Evolutionary conservation across 2,113 vertebrate species (phyloP).

Genomic region (Corythoichthys haematopterus): DNA sequence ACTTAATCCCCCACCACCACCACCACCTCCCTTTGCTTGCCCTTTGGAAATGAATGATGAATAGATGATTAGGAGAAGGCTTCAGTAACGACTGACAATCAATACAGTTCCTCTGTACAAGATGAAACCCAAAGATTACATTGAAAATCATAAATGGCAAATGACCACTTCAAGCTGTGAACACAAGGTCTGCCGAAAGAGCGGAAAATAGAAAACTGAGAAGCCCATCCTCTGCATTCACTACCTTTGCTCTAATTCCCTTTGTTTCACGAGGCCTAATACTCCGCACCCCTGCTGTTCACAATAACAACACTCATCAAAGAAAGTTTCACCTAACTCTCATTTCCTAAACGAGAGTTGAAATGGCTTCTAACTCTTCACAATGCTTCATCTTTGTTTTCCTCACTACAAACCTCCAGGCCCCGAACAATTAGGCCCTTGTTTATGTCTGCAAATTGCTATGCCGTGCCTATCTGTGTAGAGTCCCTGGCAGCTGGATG

Average conservation of each 20-base stretch:
- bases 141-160: slow-evolving; percentile 62
- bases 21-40: slow-evolving; percentile 29
- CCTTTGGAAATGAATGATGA: slow-evolving; percentile 66
- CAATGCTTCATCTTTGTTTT: slow-evolving; percentile 61
- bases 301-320: slow-evolving; percentile 55
- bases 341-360: slow-evolving; percentile 65
- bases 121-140: slow-evolving; percentile 61
- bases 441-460: slow-evolving; percentile 69
- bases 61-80: slow-evolving; percentile 63
- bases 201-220: slow-evolving; percentile 33
- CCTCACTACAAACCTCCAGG: slow-evolving; percentile 53
- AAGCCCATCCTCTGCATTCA: slow-evolving; percentile 11
- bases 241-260: slow-evolving; percentile 33
- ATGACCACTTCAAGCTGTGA: slow-evolving; percentile 61
- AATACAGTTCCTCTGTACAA: slow-evolving; percentile 51
- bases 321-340: slow-evolving; percentile 63
- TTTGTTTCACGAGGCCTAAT: slow-evolving; percentile 28
- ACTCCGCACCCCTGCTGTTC: slow-evolving; percentile 37
- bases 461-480: slow-evolving; percentile 51
- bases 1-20: slow-evolving; percentile 41
- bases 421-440: slow-evolving; percentile 68
- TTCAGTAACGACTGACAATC: slow-evolving; percentile 63
- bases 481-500: slow-evolving; percentile 57
- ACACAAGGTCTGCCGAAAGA: slow-evolving; percentile 40
- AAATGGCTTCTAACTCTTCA: slow-evolving; percentile 60